Evolutionary conservation across 2,797 vertebrate species (phyloP).

Genomic region (Xyrichtys novacula): DNA sequence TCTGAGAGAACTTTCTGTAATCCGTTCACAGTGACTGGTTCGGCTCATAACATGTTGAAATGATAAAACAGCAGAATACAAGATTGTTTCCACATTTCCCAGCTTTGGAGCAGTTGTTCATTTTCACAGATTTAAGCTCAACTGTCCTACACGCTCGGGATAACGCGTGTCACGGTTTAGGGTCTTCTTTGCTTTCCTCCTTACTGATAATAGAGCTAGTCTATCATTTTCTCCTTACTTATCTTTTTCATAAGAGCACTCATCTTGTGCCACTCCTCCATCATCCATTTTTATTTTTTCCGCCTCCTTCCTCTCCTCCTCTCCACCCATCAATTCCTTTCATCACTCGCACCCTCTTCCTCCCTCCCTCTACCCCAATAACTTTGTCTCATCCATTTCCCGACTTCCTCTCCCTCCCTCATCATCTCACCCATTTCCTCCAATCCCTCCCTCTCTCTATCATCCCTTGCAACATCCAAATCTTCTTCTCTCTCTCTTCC

Average conservation of each 20-base stretch:
- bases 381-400: conserved; percentile 79
- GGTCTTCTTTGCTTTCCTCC: conserved; percentile 43
- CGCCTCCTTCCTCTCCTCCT: conserved; percentile 69
- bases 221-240: conserved; percentile 70
- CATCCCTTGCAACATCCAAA: conserved; percentile 60
- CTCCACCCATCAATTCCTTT: conserved; percentile 73
- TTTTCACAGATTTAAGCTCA: conserved; percentile 57
- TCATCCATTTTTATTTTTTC: conserved; percentile 69
- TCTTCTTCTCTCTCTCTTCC: conserved; percentile 54
- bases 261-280: conserved; percentile 81
- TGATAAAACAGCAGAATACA: conserved; percentile 18
- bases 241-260: conserved; percentile 73
- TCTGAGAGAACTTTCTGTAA: conserved; percentile 27
- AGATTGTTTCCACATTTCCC: conserved; percentile 52
- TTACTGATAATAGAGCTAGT: conserved; percentile 59
- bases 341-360: conserved; percentile 65
- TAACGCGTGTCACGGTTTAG: conserved; percentile 43
- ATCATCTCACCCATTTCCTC: conserved; percentile 69
- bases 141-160: conserved; percentile 44
- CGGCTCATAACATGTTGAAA: conserved; percentile 8
- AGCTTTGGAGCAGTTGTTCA: conserved; percentile 56
- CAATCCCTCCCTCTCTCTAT: conserved; percentile 51
- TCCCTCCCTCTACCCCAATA: conserved; percentile 66
- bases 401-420: conserved; percentile 69
- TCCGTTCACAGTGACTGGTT: conserved; percentile 20